Percentiles rank a stretch among this genome's conserved stretches.
phyloP scores from a whole-genome alignment of 2,888 invertebrate species.

The Boloria selene region DNA sequence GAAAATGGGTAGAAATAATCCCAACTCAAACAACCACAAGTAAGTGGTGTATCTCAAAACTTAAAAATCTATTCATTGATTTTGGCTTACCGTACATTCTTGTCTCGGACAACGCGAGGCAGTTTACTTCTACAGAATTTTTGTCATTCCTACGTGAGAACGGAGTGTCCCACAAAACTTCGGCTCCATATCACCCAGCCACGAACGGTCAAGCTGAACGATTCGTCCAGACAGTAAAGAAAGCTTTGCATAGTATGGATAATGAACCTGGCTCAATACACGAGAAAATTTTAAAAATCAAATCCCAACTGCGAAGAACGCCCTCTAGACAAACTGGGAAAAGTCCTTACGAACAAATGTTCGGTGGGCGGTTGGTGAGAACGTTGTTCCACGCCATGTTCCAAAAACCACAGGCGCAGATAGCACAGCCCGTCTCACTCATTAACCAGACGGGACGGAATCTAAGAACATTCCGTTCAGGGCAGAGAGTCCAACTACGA shows the following conservation, averaged over 20 bases:
- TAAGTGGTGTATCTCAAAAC: too few species aligned
- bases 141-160: constrained; percentile 3
- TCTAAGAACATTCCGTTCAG: background rate
- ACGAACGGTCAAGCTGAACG: constrained; percentile 38
- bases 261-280: constrained; percentile 13
- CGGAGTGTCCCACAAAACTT: constrained; percentile 22
- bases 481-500: background rate
- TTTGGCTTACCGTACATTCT: constrained; percentile 17
- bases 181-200: constrained; percentile 34
- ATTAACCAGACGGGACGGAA: background rate
- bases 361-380: too few species aligned
- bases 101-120: constrained; percentile 6
- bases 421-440: background rate
- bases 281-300: background rate
- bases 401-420: background rate
- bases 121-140: background rate
- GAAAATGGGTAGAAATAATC: too few species aligned
- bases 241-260: constrained; percentile 18
- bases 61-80: background rate
- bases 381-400: background rate
- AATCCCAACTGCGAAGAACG: background rate
- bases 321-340: background rate
- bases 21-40: too few species aligned
- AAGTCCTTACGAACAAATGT: background rate
- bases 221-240: constrained; percentile 34